Base-by-base conservation (phyloP, 2,797 vertebrate species). In the Cetoscarus ocellatus region DNA sequence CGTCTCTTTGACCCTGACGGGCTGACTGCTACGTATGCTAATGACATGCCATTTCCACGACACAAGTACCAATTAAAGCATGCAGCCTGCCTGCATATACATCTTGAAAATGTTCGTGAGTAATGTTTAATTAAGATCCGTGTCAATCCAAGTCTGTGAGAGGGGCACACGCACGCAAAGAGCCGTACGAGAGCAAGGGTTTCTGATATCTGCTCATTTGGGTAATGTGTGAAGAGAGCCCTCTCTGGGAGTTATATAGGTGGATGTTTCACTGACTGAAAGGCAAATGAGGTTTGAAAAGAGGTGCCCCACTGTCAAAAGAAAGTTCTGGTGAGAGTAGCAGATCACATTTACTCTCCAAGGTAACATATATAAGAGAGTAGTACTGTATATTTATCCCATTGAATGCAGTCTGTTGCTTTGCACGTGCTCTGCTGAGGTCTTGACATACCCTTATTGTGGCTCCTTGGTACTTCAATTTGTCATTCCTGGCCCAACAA, bases 81-180 rank as follows among this genome's bases (percentile, higher is more conserved):
- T 39, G 68, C 69, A 74, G 83, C 64, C 67, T 75, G 73, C 72
- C 83, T 77, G 73, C 63, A 17, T 73, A 76, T 79, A 77, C 72
- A 59, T 86, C 76, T 76, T 17, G 54, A 76, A 83, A 79, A 73
- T 65, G 73, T 80, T 79, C 67, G 19, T 58, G 79, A 71, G 83
- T 75, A 87, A 86, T 84, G 77, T 89, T 86, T 91, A 85, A 90
- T 92, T 83, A 87, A 85, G 85, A 89, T 79, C 78, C 45, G 17
- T 63, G 82, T 86, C 88, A 76, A 53, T 86, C 82, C 67, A 15
- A 64, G 66, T 63, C 77, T 59, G 58, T 1, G 55, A 61, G 73
- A 68, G 50, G 61, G 45, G 65, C 27, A 10, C 27, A 10, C 51
- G 9, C 60, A 47, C 15, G 53, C 64, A 6, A 51, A 61, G 74